Evolutionary conservation across 1,140 invertebrate species (phyloP), one percentile per base, ranked within the genome.

Genomic region (Carcinoscorpius rotundicauda): DNA sequence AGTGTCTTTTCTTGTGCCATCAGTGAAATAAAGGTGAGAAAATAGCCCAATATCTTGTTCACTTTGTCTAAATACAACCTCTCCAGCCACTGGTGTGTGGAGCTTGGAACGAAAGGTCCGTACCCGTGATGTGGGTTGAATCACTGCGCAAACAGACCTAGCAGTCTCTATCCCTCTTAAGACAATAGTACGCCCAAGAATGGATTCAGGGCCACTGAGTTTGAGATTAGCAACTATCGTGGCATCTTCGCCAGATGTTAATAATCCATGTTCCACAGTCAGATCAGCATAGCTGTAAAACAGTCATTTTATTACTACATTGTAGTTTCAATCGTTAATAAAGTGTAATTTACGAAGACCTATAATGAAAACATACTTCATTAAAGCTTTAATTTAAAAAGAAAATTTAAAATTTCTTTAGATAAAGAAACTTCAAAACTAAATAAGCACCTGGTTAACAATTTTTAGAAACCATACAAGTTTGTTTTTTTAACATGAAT

Each of bases 181-280:
- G 5, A 71, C 65, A 8, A 73, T 60, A 6, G 69, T 72, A 65
- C 67, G 52, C 6, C 72, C 72, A 3, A 73, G 6, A 10, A 72
- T 64, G 6, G 69, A 67, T 11, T 66, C 62, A 6, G 68, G 65
- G 49, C 63, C 63, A 55, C 61, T 66, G 3, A 70, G 52, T 60
- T 66, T 68, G 4, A 70, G n/a, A 49, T 62, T 64, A 50, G 66
- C 66, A 49, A 64, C 49, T 9, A 72, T 57, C 48, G 66, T 52
- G 51, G 70, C 64, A 51, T 72, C 72, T 63, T 69, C 58, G 10
- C 67, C 71, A 4, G 64, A 53, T n/a, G 59, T 60, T 51, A 72
- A 48, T 10, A 52, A 58, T 6, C 71, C 71, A 62, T 69, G 64
- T 48, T 61, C 29, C 55, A 62, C 64, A 9, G 71, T 72, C 50